Evolutionary conservation across 2,797 vertebrate genomes (phyloP).

Genomic region (Phrynocephalus guinanensis): DNA sequence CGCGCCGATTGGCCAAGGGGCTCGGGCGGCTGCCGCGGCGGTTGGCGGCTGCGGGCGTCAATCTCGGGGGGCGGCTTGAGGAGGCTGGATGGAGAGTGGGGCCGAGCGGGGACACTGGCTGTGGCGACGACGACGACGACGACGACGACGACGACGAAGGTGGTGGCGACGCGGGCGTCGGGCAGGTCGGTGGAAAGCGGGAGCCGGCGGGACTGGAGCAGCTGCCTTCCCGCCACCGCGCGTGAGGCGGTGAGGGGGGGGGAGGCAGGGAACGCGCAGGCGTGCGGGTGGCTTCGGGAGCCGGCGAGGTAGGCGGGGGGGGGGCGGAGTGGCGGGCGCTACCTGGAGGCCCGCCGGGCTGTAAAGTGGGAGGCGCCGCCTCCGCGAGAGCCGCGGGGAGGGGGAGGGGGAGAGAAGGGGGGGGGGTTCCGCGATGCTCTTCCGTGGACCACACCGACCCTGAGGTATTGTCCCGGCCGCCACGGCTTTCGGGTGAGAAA

Average conservation of each 20-base stretch:
- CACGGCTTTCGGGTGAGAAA: background rate
- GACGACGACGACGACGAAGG: slow-evolving; percentile 19
- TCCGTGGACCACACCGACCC: background rate
- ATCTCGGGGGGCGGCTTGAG: slow-evolving; percentile 37
- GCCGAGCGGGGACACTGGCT: slow-evolving; percentile 58
- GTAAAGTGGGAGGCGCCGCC: background rate
- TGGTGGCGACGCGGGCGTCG: slow-evolving; percentile 26
- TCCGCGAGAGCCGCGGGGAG: background rate
- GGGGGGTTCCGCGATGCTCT: background rate
- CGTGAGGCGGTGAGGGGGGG: background rate
- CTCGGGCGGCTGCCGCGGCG: background rate
- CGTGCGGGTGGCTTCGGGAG: slow-evolving; percentile 15
- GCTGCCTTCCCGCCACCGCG: background rate
- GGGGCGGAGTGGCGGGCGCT: background rate
- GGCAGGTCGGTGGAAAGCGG: background rate
- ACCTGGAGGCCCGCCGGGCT: background rate
- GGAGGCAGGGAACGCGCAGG: slow-evolving; percentile 38
- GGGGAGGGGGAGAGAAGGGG: background rate
- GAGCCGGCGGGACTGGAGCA: background rate
- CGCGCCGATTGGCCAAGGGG: slow-evolving; percentile 43
- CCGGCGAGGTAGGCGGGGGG: slow-evolving; percentile 15
- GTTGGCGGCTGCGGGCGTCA: slow-evolving; percentile 43
- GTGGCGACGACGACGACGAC: too few relatives aligned
- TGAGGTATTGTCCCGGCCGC: background rate
- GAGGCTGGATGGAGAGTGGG: slow-evolving; percentile 60